Percentiles rank a stretch among this genome's conserved stretches.
These are phyloP conservation scores for Polyergus mexicanus DNA, from an alignment of 1,140 invertebrate genomes.

Conservation along the genomic window DNA sequence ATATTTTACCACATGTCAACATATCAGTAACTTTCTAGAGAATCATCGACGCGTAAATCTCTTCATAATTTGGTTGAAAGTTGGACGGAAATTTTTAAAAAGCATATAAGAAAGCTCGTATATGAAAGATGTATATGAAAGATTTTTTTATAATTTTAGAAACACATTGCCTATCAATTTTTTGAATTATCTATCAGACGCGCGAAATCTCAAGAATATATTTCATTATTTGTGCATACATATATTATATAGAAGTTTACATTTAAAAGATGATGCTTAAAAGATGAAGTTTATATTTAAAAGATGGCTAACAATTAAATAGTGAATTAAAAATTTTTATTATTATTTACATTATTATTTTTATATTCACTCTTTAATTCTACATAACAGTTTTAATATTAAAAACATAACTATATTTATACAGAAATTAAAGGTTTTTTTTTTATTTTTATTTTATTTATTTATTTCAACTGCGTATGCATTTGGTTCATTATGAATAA, in stretches of 20 bases:
- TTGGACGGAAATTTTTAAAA: conserved; percentile 20
- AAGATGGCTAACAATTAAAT: background rate
- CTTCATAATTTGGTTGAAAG: conserved; percentile 51
- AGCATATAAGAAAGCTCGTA: background rate
- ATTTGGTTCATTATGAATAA: background rate
- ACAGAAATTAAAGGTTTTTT: background rate
- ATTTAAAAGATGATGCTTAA: background rate
- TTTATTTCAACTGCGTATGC: background rate
- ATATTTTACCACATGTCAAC: conserved; percentile 29
- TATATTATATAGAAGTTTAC: background rate
- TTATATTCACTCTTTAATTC: background rate
- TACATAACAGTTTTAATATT: too few species aligned
- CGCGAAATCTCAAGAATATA: background rate
- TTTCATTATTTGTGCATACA: background rate
- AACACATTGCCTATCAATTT: background rate
- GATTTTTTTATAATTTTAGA: conserved; percentile 27
- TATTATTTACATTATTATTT: conserved; percentile 27
- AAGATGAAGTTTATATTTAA: background rate
- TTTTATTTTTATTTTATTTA: conserved; percentile 12
- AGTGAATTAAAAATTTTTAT: background rate
- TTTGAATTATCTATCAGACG: background rate
- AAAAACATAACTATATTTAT: conserved; percentile 20
- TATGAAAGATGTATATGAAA: background rate
- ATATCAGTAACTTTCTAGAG: conserved; percentile 25
- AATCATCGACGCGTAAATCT: conserved; percentile 45